These are phyloP conservation scores for Parauchenoglanis ngamensis DNA, from an alignment of 2,797 vertebrate genomes.

Conservation along the genomic window DNA sequence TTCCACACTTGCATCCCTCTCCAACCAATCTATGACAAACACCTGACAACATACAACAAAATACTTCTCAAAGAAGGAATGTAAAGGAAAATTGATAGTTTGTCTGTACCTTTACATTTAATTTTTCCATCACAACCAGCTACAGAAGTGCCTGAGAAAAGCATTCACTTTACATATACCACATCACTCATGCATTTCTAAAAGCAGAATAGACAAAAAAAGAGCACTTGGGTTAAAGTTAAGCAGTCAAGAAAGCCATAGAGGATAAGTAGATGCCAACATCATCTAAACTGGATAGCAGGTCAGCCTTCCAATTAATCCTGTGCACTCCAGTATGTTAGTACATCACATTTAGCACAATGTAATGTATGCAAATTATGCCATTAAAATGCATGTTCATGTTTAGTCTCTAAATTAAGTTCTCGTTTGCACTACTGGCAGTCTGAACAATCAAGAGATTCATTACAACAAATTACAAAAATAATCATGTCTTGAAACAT, in stretches of 20 bases:
- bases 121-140: neutral
- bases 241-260: constrained; percentile 44
- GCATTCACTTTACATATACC: neutral
- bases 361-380: constrained; percentile 78
- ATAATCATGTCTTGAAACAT: constrained; percentile 77
- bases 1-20: neutral
- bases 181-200: neutral
- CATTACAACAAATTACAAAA: constrained; percentile 77
- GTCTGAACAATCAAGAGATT: constrained; percentile 71
- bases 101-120: neutral
- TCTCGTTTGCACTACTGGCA: constrained; percentile 72
- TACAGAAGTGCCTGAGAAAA: neutral
- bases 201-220: neutral
- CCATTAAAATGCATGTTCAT: constrained; percentile 78
- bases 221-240: constrained; percentile 34
- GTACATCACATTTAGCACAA: constrained; percentile 70
- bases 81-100: neutral
- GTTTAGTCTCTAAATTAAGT: constrained; percentile 77
- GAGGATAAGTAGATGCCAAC: constrained; percentile 52
- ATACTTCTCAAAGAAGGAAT: neutral
- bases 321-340: constrained; percentile 58
- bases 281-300: constrained; percentile 54
- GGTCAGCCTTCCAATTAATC: constrained; percentile 59
- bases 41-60: neutral
- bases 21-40: neutral